Percentiles rank a stretch among this genome's conserved stretches.
Evolutionary conservation across 2,113 vertebrate species (phyloP).

Genomic region (Cairina moschata): DNA sequence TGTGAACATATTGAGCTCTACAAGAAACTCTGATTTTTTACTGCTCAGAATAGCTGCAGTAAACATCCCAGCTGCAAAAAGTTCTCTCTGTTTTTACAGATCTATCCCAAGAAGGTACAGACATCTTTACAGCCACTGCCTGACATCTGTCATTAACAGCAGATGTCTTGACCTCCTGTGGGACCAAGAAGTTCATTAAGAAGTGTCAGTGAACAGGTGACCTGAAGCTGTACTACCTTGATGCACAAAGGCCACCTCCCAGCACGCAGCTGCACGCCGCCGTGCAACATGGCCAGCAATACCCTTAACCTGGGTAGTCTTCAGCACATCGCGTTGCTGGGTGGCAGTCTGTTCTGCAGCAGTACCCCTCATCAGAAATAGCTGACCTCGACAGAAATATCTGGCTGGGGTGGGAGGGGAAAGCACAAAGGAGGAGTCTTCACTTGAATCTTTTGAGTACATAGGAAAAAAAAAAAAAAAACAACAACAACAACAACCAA

Average conservation of each 20-base stretch:
- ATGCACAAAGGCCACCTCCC: not conserved
- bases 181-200: not conserved
- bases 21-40: not conserved
- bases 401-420: not conserved
- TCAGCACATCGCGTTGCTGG: rapidly evolving
- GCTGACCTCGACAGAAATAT: not conserved
- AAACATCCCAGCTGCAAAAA: not conserved
- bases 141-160: not conserved
- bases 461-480: not conserved
- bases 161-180: not conserved
- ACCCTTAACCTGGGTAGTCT: not conserved
- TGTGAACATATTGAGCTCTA: not conserved
- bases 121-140: not conserved
- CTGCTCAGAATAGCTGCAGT: not conserved
- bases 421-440: not conserved
- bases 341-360: not conserved
- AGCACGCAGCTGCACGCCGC: not conserved
- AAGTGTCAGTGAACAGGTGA: not conserved
- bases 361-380: not conserved
- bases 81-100: not conserved
- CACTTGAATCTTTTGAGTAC: not conserved
- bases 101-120: not conserved
- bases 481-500: no score
- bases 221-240: not conserved
- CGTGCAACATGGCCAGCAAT: not conserved